Conservation (phyloP, 2,888 invertebrate species). For the Sminthurinus aureus region DNA sequence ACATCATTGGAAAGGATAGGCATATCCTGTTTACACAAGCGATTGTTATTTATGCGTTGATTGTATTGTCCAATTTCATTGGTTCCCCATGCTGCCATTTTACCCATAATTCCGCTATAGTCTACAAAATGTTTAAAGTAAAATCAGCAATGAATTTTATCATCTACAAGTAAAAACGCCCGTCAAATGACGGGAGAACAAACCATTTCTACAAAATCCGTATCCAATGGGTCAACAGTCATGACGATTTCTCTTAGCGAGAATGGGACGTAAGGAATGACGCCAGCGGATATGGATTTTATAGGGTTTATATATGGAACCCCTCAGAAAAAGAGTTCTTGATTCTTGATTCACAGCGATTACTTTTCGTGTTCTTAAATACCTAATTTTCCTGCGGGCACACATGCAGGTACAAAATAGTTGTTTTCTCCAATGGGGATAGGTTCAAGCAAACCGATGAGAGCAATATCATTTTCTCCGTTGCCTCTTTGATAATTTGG, state of each 20-base stretch:
- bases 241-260: too few species aligned
- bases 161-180: too few species aligned
- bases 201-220: too few species aligned
- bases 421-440: slow-evolving; percentile 39
- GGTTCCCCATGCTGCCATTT: slow-evolving; percentile 37
- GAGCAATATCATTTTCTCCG: slow-evolving; percentile 51
- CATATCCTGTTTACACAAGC: slow-evolving; percentile 50
- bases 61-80: not conserved
- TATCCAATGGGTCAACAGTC: too few species aligned
- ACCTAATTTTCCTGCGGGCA: slow-evolving; percentile 48
- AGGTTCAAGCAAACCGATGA: slow-evolving; percentile 50
- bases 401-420: slow-evolving; percentile 54
- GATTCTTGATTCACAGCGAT: too few species aligned
- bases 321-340: too few species aligned
- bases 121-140: not conserved
- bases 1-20: slow-evolving; percentile 54
- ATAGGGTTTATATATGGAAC: too few species aligned
- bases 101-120: slow-evolving; percentile 28
- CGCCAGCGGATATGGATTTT: too few species aligned
- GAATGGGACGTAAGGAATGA: too few species aligned
- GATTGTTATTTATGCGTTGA: slow-evolving; percentile 28
- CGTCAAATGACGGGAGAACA: too few species aligned
- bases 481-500: slow-evolving; percentile 52
- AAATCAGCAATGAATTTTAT: too few species aligned
- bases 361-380: too few species aligned